Evolutionary conservation across 2,797 vertebrate genomes (phyloP).

Genomic region (Chiroxiphia lanceolata): DNA sequence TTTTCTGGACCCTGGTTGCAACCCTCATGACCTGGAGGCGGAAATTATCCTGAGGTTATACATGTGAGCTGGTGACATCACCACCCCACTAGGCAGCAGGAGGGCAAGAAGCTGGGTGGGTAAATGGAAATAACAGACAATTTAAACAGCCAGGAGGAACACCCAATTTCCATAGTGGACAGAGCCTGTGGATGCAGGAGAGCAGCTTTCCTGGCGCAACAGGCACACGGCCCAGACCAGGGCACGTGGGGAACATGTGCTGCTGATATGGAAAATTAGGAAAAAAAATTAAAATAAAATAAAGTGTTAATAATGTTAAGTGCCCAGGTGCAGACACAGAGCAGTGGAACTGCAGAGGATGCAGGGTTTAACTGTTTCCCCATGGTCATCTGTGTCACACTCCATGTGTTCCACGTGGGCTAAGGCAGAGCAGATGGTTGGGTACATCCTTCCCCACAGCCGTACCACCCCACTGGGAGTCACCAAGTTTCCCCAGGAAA

Average conservation of each 20-base stretch:
- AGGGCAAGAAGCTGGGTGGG: background rate
- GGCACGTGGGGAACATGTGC: fast-evolving
- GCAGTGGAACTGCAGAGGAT: background rate
- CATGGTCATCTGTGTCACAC: fast-evolving
- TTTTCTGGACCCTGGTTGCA: background rate
- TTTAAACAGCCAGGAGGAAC: background rate
- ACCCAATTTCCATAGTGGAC: background rate
- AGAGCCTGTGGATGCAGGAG: background rate
- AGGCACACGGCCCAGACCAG: background rate
- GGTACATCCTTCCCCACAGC: background rate
- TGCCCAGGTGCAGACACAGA: background rate
- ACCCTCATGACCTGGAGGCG: background rate
- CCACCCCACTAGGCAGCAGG: background rate
- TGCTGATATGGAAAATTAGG: background rate
- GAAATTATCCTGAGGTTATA: background rate
- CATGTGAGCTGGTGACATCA: constrained; percentile 13
- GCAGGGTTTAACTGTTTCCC: background rate
- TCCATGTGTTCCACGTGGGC: fast-evolving
- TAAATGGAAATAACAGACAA: constrained; percentile 31
- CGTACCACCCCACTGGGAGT: fast-evolving
- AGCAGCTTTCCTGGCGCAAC: background rate
- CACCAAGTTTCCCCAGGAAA: background rate
- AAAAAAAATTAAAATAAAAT: background rate
- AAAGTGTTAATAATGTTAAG: background rate
- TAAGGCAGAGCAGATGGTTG: fast-evolving